Evolutionary conservation across 2,888 invertebrate genomes (phyloP).

Genomic region (Hipparchia sbordonii): DNA sequence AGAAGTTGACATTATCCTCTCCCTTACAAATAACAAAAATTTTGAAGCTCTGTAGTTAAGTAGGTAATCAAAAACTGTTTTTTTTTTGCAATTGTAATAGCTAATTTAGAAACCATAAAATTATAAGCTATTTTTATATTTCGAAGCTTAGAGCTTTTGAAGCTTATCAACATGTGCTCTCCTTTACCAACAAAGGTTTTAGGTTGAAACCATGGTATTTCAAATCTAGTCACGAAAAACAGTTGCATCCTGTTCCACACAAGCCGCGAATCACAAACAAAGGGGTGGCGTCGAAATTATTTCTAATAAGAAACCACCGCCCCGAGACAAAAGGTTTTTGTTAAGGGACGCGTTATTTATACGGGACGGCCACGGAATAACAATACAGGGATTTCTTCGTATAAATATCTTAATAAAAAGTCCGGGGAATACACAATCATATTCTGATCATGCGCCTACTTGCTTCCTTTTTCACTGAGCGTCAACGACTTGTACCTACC

Average conservation of each 20-base stretch:
- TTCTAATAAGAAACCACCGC: constrained; percentile 65
- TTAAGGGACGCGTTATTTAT: constrained; percentile 78
- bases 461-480: constrained; percentile 65
- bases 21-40: too few relatives aligned
- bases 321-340: constrained; percentile 73
- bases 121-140: too few relatives aligned
- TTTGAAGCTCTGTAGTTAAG: too few relatives aligned
- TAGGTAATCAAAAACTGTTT: too few relatives aligned
- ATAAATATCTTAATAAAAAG: constrained; percentile 78
- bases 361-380: constrained; percentile 74
- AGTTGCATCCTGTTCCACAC: constrained; percentile 77
- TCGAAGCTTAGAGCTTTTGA: too few relatives aligned
- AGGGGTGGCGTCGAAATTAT: constrained; percentile 66
- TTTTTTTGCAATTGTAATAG: too few relatives aligned
- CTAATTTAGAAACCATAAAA: too few relatives aligned
- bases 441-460: constrained; percentile 75
- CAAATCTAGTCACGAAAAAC: constrained; percentile 73
- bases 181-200: too few relatives aligned
- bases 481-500: constrained; percentile 42
- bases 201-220: constrained; percentile 46
- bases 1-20: too few relatives aligned
- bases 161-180: too few relatives aligned
- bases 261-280: constrained; percentile 75
- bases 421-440: constrained; percentile 71
- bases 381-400: constrained; percentile 68